These are phyloP conservation scores for Chromis chromis DNA, from an alignment of 2,797 vertebrate species.

Conservation along the genomic window DNA sequence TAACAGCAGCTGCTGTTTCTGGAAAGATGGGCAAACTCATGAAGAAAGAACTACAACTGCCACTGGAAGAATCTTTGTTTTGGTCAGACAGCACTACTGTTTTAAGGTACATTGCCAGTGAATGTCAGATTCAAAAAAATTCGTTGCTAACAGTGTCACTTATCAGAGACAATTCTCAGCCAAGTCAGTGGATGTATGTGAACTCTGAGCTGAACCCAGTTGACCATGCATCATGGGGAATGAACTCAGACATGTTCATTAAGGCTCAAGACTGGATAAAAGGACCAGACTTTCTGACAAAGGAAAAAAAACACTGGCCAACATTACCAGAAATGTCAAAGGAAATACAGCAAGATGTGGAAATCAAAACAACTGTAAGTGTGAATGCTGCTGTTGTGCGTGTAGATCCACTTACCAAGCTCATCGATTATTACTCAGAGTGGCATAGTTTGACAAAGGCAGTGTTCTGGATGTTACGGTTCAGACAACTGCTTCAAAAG, in stretches of 20 bases:
- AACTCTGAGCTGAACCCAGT: constrained; percentile 1
- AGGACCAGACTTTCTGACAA: not conserved
- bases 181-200: constrained; percentile 11
- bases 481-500: not conserved
- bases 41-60: not conserved
- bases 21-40: not conserved
- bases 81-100: not conserved
- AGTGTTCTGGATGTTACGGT: not conserved
- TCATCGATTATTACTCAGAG: constrained; percentile 7
- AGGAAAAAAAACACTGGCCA: not conserved
- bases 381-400: not conserved
- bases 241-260: fast-evolving
- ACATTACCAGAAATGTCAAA: not conserved
- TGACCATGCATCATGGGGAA: not conserved
- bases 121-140: not conserved
- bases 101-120: not conserved
- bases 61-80: not conserved
- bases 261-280: not conserved
- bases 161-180: not conserved
- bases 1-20: constrained; percentile 3
- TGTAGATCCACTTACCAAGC: not conserved
- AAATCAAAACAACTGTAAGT: not conserved
- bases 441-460: not conserved
- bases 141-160: not conserved
- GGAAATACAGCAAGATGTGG: not conserved